Base-by-base conservation (phyloP, 1,140 invertebrate species). In the Eupeodes corollae region DNA sequence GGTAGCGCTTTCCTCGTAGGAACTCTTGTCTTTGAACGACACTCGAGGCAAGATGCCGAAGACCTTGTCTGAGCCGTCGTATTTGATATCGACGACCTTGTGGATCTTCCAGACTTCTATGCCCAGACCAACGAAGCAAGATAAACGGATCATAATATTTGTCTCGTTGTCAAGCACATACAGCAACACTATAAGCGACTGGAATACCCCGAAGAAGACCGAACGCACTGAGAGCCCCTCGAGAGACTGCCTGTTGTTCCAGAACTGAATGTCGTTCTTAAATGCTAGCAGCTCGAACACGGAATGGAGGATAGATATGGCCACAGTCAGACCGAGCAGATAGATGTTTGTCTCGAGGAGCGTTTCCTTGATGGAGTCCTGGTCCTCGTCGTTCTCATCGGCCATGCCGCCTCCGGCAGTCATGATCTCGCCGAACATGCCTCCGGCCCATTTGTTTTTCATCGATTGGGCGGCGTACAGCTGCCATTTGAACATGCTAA, bases 231-330 rank as follows among this genome's bases (percentile, higher is more conserved):
- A 98, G 8, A 99, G 73, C 38, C 96, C 96, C 75, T 99, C 96
- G 26, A 99, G 72, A 6, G 91, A 94, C 67, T 98, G 91, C 33
- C 95, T 77, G 59, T 96, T 95, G 52, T 94, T 93, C 97, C 97
- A 99, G 67, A 99, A 99, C 73, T 99, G 96, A 61, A 99, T 99
- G 72, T 99, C 94, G 76, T 99, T 99, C 75, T 99, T 99, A 69
- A 99, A 99, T 44, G 97, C 96, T 30, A 99, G 74, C 57, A 99
- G 82, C 70, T 99, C 97, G 75, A 99, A 98, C 40, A 99, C 80
- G 54, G 89, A 97, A 71, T 99, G 97, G 3, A 99, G 73, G 31
- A 99, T 79, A 5, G 96, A 98, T 1, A 99, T 85, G 48, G 83
- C 74, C 46, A 98, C 81, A 12, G 97, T 99, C 34, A 98, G 65